Conservation (phyloP, 2,113 vertebrate species). For the Oncorhynchus tshawytscha region DNA sequence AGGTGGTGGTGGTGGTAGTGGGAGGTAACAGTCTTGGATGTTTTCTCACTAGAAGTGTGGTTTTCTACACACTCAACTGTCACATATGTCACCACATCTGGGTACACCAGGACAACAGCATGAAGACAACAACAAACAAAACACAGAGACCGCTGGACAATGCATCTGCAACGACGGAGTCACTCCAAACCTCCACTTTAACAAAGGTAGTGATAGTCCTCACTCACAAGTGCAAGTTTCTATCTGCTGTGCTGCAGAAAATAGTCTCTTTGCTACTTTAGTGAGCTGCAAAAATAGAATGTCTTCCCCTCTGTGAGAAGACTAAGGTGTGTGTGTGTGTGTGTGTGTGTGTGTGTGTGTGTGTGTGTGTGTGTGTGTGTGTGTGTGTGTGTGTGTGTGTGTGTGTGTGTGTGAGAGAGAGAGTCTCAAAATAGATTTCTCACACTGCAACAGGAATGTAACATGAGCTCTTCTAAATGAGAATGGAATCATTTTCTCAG, state of each 20-base stretch:
- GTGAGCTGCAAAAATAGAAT: slow-evolving; percentile 51
- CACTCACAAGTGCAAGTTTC: slow-evolving; percentile 59
- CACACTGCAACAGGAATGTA: slow-evolving; percentile 62
- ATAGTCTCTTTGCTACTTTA: slow-evolving; percentile 51
- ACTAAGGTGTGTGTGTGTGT: slow-evolving; percentile 6
- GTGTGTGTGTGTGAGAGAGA: slow-evolving; percentile 32
- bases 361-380: slow-evolving; percentile 15
- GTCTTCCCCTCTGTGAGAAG: background rate
- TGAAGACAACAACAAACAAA: slow-evolving; percentile 50
- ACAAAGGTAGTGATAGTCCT: slow-evolving; percentile 55
- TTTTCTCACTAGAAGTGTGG: slow-evolving; percentile 53
- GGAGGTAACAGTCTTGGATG: slow-evolving; percentile 64
- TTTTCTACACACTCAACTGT: slow-evolving; percentile 50
- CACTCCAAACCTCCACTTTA: slow-evolving; percentile 54
- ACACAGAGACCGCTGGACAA: slow-evolving; percentile 43
- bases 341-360: slow-evolving; percentile 29
- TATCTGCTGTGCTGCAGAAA: slow-evolving; percentile 36
- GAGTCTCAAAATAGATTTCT: slow-evolving; percentile 37
- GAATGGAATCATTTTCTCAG: slow-evolving; percentile 37
- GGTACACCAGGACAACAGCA: slow-evolving; percentile 53
- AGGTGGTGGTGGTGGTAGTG: background rate
- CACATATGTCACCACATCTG: slow-evolving; percentile 63
- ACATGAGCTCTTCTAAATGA: slow-evolving; percentile 40
- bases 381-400: slow-evolving; percentile 39
- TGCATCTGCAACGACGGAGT: slow-evolving; percentile 58